A percentile compares a stretch with the other conserved stretches of the same genome.
Evolutionary conservation across 2,113 vertebrate species (phyloP).

Genomic region (Takifugu flavidus): DNA sequence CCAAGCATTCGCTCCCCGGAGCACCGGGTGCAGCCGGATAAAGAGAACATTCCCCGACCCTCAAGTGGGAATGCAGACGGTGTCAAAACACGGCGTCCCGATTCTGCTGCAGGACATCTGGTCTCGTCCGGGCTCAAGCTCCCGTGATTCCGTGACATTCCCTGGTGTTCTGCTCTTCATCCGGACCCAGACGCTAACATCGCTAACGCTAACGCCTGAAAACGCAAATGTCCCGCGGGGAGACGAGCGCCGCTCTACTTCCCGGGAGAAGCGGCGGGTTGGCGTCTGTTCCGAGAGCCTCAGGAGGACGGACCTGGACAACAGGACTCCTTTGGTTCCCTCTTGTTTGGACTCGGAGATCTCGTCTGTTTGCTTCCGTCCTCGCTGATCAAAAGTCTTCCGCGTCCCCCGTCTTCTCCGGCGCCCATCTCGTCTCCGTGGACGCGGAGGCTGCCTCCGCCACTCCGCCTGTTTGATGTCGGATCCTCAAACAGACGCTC

Average conservation of each 20-base stretch:
- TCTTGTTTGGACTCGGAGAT: neutral
- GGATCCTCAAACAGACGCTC: conserved; percentile 58
- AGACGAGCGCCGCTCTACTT: no score
- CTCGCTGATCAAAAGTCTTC: conserved; percentile 46
- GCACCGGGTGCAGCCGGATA: conserved; percentile 46
- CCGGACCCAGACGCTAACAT: conserved; percentile 12
- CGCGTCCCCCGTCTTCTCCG: conserved; percentile 17
- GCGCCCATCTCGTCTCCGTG: no score
- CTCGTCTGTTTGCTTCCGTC: conserved; percentile 14
- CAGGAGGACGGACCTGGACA: no score
- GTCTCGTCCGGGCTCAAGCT: conserved; percentile 25
- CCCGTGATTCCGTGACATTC: conserved; percentile 42
- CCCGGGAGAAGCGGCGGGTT: no score
- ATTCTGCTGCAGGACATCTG: conserved; percentile 41
- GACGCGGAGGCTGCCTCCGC: conserved; percentile 27
- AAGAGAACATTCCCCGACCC: conserved; percentile 39
- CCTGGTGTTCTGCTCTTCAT: conserved; percentile 14
- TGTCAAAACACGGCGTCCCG: conserved; percentile 46
- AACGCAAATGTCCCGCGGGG: no score
- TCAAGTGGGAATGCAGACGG: conserved; percentile 48
- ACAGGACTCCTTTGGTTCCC: neutral
- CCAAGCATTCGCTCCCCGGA: conserved; percentile 16
- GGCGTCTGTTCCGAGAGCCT: no score
- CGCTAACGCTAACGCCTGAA: no score
- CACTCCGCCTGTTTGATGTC: conserved; percentile 63